A percentile compares a stretch with the other conserved stretches of the same genome.
Conservation (phyloP, 2,888 invertebrate species). For the Plagodis pulveraria region DNA sequence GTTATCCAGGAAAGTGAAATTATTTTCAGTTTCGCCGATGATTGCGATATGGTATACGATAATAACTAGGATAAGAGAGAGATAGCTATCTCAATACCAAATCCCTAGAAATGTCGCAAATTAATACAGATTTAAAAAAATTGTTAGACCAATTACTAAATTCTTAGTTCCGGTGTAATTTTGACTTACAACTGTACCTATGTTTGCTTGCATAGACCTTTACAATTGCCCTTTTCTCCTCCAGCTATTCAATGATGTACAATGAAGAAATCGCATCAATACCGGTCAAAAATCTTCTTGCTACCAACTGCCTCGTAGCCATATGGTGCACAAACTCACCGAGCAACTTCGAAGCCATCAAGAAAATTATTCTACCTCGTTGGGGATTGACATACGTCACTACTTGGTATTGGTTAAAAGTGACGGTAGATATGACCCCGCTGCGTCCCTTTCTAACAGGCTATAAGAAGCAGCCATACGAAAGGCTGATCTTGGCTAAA, state of each 20-base stretch:
- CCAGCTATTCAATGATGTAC: slow-evolving; percentile 92
- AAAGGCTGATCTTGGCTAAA: slow-evolving; percentile 86
- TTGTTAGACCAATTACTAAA: too few species aligned
- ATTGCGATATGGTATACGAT: too few species aligned
- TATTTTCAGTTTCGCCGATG: too few species aligned
- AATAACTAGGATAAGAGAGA: too few species aligned
- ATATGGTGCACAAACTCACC: slow-evolving; percentile 97
- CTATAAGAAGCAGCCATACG: slow-evolving; percentile 94
- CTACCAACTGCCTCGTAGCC: slow-evolving; percentile 88
- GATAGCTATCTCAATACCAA: too few species aligned
- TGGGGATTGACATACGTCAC: slow-evolving; percentile 91
- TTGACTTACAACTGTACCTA: neutral
- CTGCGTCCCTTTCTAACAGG: slow-evolving; percentile 88
- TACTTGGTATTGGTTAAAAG: slow-evolving; percentile 96
- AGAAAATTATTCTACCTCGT: slow-evolving; percentile 89
- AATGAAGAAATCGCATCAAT: slow-evolving; percentile 90
- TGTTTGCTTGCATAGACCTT: neutral
- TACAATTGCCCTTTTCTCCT: slow-evolving; percentile 23
- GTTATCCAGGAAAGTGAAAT: too few species aligned
- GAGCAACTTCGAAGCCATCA: slow-evolving; percentile 88
- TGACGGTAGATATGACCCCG: slow-evolving; percentile 88
- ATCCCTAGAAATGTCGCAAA: too few species aligned
- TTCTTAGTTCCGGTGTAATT: too few species aligned
- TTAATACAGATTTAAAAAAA: too few species aligned
- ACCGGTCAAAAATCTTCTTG: slow-evolving; percentile 87